A percentile compares a stretch with the other conserved stretches of the same genome.
Conservation (phyloP, 2,888 invertebrate genomes). For the Thymelicus acteon region DNA sequence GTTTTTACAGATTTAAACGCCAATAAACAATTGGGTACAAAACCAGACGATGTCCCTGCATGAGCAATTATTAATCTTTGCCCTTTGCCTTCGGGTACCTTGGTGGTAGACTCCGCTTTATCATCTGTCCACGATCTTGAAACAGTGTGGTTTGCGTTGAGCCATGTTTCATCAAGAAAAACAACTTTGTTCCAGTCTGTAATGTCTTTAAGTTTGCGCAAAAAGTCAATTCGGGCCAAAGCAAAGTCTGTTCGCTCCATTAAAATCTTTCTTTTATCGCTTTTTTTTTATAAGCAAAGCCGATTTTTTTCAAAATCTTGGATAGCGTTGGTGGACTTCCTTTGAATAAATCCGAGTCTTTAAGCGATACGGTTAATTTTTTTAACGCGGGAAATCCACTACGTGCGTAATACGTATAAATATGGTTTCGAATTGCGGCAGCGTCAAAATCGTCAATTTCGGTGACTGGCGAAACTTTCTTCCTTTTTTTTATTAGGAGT, state of each 20-base stretch:
- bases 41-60: constrained; percentile 41
- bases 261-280: constrained; percentile 42
- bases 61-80: constrained; percentile 42
- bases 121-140: constrained; percentile 38
- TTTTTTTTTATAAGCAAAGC: constrained; percentile 40
- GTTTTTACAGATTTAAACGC: constrained; percentile 39
- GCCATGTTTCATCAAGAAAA: constrained; percentile 43
- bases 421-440: constrained; percentile 24
- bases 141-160: constrained; percentile 41
- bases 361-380: constrained; percentile 21
- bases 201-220: constrained; percentile 6
- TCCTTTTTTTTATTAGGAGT: neutral
- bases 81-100: constrained; percentile 41
- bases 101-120: constrained; percentile 36
- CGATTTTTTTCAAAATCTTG: constrained; percentile 34
- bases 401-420: constrained; percentile 18
- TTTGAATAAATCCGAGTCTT: constrained; percentile 12
- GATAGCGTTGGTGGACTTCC: constrained; percentile 30
- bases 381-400: constrained; percentile 9
- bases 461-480: neutral
- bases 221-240: constrained; percentile 15
- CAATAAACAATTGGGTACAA: constrained; percentile 39
- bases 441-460: constrained; percentile 12
- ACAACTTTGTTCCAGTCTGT: constrained; percentile 41
- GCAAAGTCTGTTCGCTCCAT: constrained; percentile 39